Base-by-base conservation (phyloP, 2,888 invertebrate species). In the Chrysotoxum bicinctum region DNA sequence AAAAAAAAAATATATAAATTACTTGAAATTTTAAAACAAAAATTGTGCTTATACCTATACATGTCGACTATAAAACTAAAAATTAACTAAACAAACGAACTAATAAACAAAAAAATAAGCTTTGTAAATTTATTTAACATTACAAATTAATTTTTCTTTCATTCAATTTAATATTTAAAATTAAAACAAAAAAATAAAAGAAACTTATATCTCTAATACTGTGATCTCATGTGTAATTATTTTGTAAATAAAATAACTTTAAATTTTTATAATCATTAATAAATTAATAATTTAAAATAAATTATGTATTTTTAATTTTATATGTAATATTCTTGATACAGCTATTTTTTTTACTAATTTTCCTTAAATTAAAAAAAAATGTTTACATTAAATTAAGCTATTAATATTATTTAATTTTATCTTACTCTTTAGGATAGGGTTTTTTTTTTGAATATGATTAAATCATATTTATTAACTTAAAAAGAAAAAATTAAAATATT, bases 181-280 rank as follows among this genome's bases (percentile, higher is more conserved):
- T 62, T 45, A 40, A 75, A 50, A 83, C 62, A 16, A 60, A 62
- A 79, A 68, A 68, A 70, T 70, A 69, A 78, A 50, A 3, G 66
- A 79, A 90, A 91, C 90, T 90, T 91, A 91, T 91, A 91, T 92
- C 91, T 92, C 92, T 92, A 92, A 92, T 92, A 91, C 92, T 92
- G 92, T 92, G 92, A 92, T 92, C 92, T 92, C 92, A 92, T 90
- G 90, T 91, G 90, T 91, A 91, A 91, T 91, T 70, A 52, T 62
- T 85, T 73, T 84, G 78, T 79, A 82, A 58, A 84, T 87, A 88
- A 87, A 87, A 85, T 84, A 79, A 21, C 83, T 85, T 87, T 87
- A 87, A 83, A 62, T 70, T 80, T 77, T 70, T 82, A 60, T 74
- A 70, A 78, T 54, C 58, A 73, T 68, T 68, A 52, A 76, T 81